phyloP scores from a whole-genome alignment of 2,888 invertebrate genomes.

The Oscheius sp. region DNA sequence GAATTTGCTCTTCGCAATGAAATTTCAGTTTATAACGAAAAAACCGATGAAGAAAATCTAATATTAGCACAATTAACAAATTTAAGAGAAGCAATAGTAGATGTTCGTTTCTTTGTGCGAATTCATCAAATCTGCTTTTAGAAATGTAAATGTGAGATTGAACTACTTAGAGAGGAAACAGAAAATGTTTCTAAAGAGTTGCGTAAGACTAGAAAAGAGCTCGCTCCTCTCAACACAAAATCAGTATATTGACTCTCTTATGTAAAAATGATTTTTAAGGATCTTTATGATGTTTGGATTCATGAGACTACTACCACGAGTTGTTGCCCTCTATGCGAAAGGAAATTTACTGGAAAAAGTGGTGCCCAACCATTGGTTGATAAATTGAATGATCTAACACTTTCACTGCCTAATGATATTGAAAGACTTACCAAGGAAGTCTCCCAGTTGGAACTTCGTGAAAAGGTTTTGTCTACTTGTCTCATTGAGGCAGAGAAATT shows the following conservation, averaged over 20 bases:
- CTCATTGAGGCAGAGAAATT: constrained; percentile 34
- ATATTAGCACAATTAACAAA: neutral
- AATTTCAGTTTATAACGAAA: neutral
- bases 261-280: constrained; percentile 14
- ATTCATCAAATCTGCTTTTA: neutral
- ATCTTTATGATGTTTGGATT: constrained; percentile 59
- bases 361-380: constrained; percentile 44
- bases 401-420: constrained; percentile 51
- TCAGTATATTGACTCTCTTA: constrained; percentile 30
- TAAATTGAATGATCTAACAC: constrained; percentile 46
- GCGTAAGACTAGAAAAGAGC: constrained; percentile 45
- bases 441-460: constrained; percentile 39
- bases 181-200: constrained; percentile 22
- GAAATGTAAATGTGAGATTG: neutral
- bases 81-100: neutral
- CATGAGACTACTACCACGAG: constrained; percentile 45
- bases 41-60: neutral
- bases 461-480: constrained; percentile 38
- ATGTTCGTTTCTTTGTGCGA: neutral
- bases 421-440: constrained; percentile 35
- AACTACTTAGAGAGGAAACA: neutral
- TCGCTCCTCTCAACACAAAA: constrained; percentile 53
- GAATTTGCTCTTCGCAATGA: neutral
- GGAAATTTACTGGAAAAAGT: constrained; percentile 50
- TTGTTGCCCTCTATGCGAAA: constrained; percentile 66